Base-by-base conservation (phyloP, 1,140 invertebrate genomes). In the Micrasema longulum region DNA sequence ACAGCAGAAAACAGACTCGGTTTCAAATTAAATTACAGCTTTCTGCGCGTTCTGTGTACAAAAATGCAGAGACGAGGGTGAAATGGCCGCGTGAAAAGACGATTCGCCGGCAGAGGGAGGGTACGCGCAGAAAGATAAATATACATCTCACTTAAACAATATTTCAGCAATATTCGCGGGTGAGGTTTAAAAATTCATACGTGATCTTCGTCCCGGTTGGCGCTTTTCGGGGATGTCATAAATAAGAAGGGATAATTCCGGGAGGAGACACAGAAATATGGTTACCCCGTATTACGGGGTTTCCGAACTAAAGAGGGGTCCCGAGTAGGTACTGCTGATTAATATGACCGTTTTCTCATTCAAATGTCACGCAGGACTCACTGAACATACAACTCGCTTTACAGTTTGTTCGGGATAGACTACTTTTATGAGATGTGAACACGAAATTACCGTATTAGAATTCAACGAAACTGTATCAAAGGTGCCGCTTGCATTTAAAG, bases 111-210 rank as follows among this genome's bases (percentile, higher is more conserved):
- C 4, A 22, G n/a, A 31, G 22, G 22, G 26, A 57, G 14, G 53
- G 7, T 26, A 18, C 11, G 20, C 26, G 36, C 53, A 57, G 53
- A 36, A 57, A 57, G 53, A 57, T 57, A 57, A 57, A 57, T 57
- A 57, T 57, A 57, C 31, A 57, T 57, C 53, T 57, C 53, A 35
- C 53, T 57, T 57, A 38, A 57, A 57, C 53, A 57, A 57, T 57
- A 57, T 57, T 57, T 57, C 53, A 57, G 53, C n/a, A 14, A 57
- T 57, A 35, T 57, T 57, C 31, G 31, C 53, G n/a, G 53, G 53
- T 20, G 53, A 36, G 14, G 26, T 57, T 57, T 57, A 57, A 57
- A 57, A 57, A 57, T 57, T 57, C 53, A 57, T 57, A 57, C 53
- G 53, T 36, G 53, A 14, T 23, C 53, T 9, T 53, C n/a, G 53